Conservation (phyloP, 2,888 invertebrate species). For the Pammene fasciana region DNA sequence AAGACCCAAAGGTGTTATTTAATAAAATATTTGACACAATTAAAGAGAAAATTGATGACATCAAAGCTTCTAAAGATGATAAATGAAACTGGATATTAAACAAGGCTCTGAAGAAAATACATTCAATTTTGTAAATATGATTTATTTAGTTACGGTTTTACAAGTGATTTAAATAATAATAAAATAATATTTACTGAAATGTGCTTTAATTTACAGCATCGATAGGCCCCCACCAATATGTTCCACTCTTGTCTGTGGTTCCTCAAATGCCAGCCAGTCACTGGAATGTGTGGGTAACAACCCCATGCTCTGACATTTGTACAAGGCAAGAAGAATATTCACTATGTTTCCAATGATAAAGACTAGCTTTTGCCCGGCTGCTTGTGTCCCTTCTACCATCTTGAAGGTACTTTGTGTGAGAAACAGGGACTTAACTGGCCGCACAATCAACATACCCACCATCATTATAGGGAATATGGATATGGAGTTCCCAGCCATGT, state of each 20-base stretch:
- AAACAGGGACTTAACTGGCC: constrained; percentile 97
- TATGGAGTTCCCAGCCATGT: constrained; percentile 99
- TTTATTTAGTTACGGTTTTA: constrained; percentile 61
- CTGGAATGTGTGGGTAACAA: constrained; percentile 97
- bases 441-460: constrained; percentile 99
- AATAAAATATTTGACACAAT: constrained; percentile 87
- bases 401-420: constrained; percentile 95
- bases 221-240: constrained; percentile 92
- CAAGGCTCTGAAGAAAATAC: constrained; percentile 47
- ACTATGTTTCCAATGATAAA: constrained; percentile 97
- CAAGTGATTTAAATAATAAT: constrained; percentile 61
- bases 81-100: constrained; percentile 47
- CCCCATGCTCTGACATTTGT: constrained; percentile 99
- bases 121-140: constrained; percentile 68
- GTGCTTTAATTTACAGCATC: constrained; percentile 73
- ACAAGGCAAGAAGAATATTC: constrained; percentile 95
- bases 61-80: constrained; percentile 68
- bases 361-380: constrained; percentile 94
- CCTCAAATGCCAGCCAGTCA: constrained; percentile 99
- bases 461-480: constrained; percentile 99
- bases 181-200: constrained; percentile 57
- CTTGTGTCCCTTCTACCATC: constrained; percentile 96
- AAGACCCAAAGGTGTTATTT: constrained; percentile 89
- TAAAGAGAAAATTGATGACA: constrained; percentile 84
- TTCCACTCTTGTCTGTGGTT: constrained; percentile 93